Evolutionary conservation across 2,797 vertebrate species (phyloP), one percentile per base, ranked within the genome.

Genomic region (Acanthurus tractus): DNA sequence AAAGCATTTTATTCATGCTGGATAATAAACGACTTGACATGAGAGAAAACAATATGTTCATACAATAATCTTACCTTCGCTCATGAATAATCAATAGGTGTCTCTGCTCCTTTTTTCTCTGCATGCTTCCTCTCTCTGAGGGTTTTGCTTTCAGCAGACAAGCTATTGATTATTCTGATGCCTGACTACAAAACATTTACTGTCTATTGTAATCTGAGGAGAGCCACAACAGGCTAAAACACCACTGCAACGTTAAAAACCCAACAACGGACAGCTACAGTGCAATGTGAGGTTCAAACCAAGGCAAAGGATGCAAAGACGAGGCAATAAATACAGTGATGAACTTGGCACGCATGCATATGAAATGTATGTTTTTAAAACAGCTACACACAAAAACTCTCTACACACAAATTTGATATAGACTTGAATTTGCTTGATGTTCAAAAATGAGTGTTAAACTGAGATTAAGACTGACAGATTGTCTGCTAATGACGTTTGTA

Each of bases 141-240:
- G 34, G 17, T 70, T 70, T 81, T 79, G 50, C 71, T 74, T 36
- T 82, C 50, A 56, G 10, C 53, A 79, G 52, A 63, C 67, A 50
- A 2, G 20, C 3, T 77, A 87, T 88, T 53, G 78, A 89, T 79
- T 56, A 71, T 44, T 55, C 34, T 57, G 62, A 29, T 52, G 63
- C 34, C 44, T 57, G 77, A 22, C 50, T 61, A n/a, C 66, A 49
- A 74, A 65, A 49, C 54, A 68, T 64, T 68, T 65, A 49, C 42
- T 38, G 22, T 58, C 65, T 36, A 6, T 40, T 80, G 69, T 78
- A 64, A 80, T 69, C 40, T 67, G 63, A 40, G 71, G 7, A 62
- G 54, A 62, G 23, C 8, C n/a, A 61, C 14, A 45, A 5, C 18
- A 23, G 52, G 42, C 36, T 74, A 18, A 29, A 20, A 13, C 40